Conservation (phyloP, 2,888 invertebrate genomes). For the Macrophya alboannulata region DNA sequence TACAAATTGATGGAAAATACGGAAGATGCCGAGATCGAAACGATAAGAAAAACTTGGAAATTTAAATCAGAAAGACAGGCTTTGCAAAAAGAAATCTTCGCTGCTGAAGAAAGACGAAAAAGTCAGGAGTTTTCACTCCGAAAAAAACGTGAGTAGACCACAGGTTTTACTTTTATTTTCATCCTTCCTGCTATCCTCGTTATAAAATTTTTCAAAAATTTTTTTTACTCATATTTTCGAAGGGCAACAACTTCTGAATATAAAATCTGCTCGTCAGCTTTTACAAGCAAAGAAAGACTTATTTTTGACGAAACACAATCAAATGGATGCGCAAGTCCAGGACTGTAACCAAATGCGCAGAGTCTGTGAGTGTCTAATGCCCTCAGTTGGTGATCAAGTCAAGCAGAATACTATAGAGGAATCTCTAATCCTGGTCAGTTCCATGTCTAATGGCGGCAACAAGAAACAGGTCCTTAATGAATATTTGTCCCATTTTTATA, state of each 20-base stretch:
- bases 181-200: not conserved
- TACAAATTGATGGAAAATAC: conserved; percentile 66
- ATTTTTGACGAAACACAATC: conserved; percentile 68
- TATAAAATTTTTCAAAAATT: not conserved
- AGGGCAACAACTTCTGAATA: conserved; percentile 58
- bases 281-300: conserved; percentile 67
- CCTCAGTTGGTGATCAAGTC: conserved; percentile 67
- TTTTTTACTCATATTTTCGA: not conserved
- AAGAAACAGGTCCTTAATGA: conserved; percentile 70
- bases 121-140: conserved; percentile 68
- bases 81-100: conserved; percentile 66
- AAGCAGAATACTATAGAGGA: conserved; percentile 68
- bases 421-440: conserved; percentile 68
- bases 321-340: conserved; percentile 68
- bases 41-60: conserved; percentile 62
- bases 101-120: conserved; percentile 67
- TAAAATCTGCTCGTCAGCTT: conserved; percentile 62
- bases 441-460: conserved; percentile 68
- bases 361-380: conserved; percentile 73
- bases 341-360: conserved; percentile 71
- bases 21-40: conserved; percentile 64
- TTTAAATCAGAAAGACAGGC: conserved; percentile 64
- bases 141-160: conserved; percentile 69
- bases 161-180: not conserved
- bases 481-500: conserved; percentile 39